Percentiles rank a stretch among this genome's conserved stretches.
Conservation (phyloP, 2,888 invertebrate genomes). For the Salticus scenicus region DNA sequence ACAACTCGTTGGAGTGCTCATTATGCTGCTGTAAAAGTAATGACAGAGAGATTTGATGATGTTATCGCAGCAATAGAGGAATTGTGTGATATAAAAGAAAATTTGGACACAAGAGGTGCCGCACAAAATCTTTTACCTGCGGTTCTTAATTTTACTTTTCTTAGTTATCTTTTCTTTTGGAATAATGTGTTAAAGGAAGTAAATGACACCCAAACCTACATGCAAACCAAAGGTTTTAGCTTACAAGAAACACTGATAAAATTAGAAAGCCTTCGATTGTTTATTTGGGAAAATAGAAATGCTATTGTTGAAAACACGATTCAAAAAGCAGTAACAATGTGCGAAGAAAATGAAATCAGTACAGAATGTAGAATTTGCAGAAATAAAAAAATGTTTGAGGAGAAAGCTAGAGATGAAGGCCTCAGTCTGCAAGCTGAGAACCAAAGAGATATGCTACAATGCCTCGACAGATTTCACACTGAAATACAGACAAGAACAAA, state of each 20-base stretch:
- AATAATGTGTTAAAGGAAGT: neutral
- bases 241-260: neutral
- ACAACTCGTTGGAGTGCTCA: neutral
- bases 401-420: neutral
- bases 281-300: neutral
- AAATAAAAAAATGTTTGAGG: neutral
- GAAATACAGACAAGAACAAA: neutral
- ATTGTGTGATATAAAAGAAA: neutral
- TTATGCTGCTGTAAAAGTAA: neutral
- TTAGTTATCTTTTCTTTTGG: neutral
- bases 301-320: neutral
- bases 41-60: neutral
- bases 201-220: neutral
- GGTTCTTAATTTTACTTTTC: neutral
- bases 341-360: neutral
- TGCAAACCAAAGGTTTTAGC: neutral
- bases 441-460: neutral
- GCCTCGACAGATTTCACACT: neutral
- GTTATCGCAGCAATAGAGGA: neutral
- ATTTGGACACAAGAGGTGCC: neutral
- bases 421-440: neutral
- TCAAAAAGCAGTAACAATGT: neutral
- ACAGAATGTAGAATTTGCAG: neutral
- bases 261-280: too few relatives aligned
- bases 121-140: constrained; percentile 1